phyloP scores from a whole-genome alignment of 2,113 vertebrate genomes.

The Stigmatopora nigra region DNA sequence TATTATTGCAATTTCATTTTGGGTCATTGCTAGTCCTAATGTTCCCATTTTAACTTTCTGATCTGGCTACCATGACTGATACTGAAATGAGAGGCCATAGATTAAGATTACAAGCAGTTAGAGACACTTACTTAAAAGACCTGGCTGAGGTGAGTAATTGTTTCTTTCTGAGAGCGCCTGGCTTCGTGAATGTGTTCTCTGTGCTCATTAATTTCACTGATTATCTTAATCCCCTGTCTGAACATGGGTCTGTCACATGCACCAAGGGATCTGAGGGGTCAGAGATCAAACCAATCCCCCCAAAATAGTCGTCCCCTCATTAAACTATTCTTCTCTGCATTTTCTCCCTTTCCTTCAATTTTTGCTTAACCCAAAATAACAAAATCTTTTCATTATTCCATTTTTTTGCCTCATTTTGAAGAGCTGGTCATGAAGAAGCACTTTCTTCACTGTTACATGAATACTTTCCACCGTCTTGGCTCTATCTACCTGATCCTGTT shows the following conservation, averaged over 20 bases:
- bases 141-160: conserved; percentile 23
- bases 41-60: conserved; percentile 29
- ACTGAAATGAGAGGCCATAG: conserved; percentile 19
- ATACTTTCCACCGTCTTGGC: conserved; percentile 24
- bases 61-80: conserved; percentile 31
- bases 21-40: conserved; percentile 10
- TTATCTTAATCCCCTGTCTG: conserved; percentile 59
- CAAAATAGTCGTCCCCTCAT: conserved; percentile 52
- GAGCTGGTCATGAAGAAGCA: conserved; percentile 48
- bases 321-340: conserved; percentile 26
- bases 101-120: conserved; percentile 9
- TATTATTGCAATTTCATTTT: conserved; percentile 15
- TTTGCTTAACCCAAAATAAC: not conserved
- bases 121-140: conserved; percentile 3
- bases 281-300: conserved; percentile 52
- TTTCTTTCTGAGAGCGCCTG: conserved; percentile 30
- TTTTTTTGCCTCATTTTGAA: conserved; percentile 2
- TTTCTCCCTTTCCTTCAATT: not conserved
- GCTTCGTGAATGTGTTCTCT: conserved; percentile 47
- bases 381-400: conserved; percentile 1
- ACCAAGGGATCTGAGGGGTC: conserved; percentile 51
- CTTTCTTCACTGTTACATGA: conserved; percentile 40
- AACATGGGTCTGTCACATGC: conserved; percentile 50
- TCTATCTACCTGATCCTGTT: conserved; percentile 24
- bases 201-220: conserved; percentile 58